These are phyloP conservation scores for Lacanobia wlatinum DNA, from an alignment of 2,888 invertebrate genomes.

Conservation along the genomic window DNA sequence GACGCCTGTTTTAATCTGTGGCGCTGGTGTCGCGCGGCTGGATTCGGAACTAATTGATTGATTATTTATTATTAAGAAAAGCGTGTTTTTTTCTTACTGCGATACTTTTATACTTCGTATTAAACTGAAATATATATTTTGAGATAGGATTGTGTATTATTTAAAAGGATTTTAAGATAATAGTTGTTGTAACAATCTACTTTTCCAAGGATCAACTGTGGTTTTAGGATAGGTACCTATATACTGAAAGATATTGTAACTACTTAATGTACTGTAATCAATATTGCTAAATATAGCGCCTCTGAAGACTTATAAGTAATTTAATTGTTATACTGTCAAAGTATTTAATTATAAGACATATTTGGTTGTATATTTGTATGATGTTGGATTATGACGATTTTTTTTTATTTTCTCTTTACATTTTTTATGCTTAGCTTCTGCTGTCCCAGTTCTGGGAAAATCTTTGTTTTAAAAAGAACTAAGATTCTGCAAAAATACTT, in stretches of 20 bases:
- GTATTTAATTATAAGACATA: not conserved
- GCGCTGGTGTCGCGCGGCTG: conserved; percentile 64
- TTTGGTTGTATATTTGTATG: not conserved
- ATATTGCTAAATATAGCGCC: conserved; percentile 23
- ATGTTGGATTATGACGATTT: too few species aligned
- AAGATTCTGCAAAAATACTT: too few species aligned
- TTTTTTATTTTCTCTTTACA: too few species aligned
- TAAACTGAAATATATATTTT: conserved; percentile 18
- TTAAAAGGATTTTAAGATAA: not conserved
- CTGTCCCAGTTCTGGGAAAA: too few species aligned
- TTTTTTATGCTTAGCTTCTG: too few species aligned
- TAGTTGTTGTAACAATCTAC: conserved; percentile 8
- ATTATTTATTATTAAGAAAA: conserved; percentile 46
- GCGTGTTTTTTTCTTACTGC: not conserved
- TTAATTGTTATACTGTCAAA: conserved; percentile 1
- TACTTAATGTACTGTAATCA: conserved; percentile 18
- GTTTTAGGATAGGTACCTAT: not conserved
- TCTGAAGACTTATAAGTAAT: conserved; percentile 49
- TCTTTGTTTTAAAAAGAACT: too few species aligned
- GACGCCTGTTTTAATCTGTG: conserved; percentile 25
- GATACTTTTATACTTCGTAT: not conserved
- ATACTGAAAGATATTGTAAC: not conserved
- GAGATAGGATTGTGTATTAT: not conserved
- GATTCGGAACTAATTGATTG: conserved; percentile 62
- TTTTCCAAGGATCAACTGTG: not conserved